Percentiles rank a stretch among this genome's conserved stretches.
phyloP scores from a whole-genome alignment of 2,113 vertebrate genomes.

The Myotis davidii region DNA sequence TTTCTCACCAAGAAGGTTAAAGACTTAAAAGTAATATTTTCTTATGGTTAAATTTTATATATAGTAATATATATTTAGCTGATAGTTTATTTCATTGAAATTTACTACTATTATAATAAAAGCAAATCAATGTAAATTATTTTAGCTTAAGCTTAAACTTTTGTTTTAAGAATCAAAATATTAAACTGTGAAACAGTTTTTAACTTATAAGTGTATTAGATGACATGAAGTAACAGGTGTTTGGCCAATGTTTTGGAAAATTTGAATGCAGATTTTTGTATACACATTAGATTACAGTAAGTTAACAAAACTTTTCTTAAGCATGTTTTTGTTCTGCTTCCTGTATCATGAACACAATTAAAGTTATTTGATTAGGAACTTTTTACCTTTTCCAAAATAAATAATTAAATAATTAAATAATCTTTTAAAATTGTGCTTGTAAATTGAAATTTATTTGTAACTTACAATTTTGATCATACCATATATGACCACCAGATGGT shows the following conservation, averaged over 20 bases:
- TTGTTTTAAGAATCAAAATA: neutral
- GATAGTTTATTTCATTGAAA: neutral
- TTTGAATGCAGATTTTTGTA: neutral
- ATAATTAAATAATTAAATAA: neutral
- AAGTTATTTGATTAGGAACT: neutral
- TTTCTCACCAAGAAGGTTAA: neutral
- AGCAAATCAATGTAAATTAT: neutral
- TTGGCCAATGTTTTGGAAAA: neutral
- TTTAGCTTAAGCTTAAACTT: neutral
- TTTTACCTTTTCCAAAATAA: neutral
- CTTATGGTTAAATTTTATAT: neutral
- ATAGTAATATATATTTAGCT: neutral
- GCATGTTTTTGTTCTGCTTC: neutral
- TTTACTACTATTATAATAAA: neutral
- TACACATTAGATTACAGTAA: neutral
- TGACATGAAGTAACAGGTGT: neutral
- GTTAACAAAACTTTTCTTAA: neutral
- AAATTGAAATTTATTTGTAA: neutral
- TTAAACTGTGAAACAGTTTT: neutral
- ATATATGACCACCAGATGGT: conserved; percentile 29
- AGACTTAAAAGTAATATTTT: neutral
- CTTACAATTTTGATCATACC: neutral
- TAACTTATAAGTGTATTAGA: neutral
- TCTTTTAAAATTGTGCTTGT: neutral
- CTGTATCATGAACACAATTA: neutral